Conservation (phyloP, 2,113 vertebrate species). For the Paradoxurus hermaphroditus region DNA sequence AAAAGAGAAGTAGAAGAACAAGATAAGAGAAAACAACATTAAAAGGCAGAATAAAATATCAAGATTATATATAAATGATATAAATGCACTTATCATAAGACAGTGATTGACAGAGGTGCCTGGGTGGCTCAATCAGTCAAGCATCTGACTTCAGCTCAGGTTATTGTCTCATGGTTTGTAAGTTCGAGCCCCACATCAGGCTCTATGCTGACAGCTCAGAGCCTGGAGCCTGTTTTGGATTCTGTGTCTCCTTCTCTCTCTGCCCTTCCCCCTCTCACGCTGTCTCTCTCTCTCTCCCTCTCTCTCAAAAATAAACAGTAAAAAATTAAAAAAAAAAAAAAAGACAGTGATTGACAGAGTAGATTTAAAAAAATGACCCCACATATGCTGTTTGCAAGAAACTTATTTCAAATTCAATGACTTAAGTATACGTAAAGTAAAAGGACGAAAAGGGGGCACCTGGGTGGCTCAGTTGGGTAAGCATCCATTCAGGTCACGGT, state of each 20-base stretch:
- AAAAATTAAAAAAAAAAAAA: not conserved
- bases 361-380: not conserved
- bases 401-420: not conserved
- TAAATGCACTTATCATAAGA: not conserved
- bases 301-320: too few species aligned
- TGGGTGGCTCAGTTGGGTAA: too few species aligned
- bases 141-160: too few species aligned
- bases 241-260: too few species aligned
- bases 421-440: not conserved
- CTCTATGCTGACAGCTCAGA: too few species aligned
- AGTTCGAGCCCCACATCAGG: too few species aligned
- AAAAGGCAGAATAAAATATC: not conserved
- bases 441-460: not conserved
- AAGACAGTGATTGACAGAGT: not conserved
- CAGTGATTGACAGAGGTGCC: not conserved
- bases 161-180: too few species aligned
- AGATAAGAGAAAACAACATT: not conserved
- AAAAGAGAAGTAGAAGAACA: not conserved
- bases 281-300: too few species aligned
- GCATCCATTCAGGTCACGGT: too few species aligned
- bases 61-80: not conserved
- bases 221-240: too few species aligned
- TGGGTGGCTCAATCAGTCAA: too few species aligned
- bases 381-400: not conserved
- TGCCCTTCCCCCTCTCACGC: too few species aligned